phyloP scores from a whole-genome alignment of 1,140 invertebrate species.

The Danaus melanippus region DNA sequence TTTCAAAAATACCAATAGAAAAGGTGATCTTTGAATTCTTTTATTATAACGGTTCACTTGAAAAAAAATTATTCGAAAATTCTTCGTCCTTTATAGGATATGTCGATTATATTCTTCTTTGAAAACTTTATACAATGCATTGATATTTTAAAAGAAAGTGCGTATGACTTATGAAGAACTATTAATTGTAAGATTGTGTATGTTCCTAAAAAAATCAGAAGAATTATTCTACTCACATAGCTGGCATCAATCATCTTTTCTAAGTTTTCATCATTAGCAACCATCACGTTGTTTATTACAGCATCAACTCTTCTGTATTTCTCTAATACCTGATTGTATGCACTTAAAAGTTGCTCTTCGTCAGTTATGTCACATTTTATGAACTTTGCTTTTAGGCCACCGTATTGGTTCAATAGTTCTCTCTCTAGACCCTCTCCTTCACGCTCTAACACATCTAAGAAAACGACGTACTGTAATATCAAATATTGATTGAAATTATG shows the following conservation, averaged over 20 bases:
- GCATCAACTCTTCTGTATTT: conserved; percentile 76
- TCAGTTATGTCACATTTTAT: conserved; percentile 78
- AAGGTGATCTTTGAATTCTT: no score
- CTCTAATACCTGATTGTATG: conserved; percentile 74
- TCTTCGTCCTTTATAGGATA: no score
- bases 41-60: no score
- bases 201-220: neutral
- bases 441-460: conserved; percentile 48
- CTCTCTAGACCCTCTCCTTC: conserved; percentile 46
- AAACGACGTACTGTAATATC: conserved; percentile 52
- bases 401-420: conserved; percentile 50
- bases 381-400: conserved; percentile 55
- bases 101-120: no score
- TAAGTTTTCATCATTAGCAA: conserved; percentile 37
- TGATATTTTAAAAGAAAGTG: no score
- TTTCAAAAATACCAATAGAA: no score
- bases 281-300: conserved; percentile 79
- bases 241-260: conserved; percentile 59
- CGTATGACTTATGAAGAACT: no score
- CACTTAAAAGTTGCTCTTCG: conserved; percentile 74
- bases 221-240: conserved; percentile 50
- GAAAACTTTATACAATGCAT: no score
- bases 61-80: no score
- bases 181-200: no score
- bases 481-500: conserved; percentile 11